Evolutionary conservation across 2,113 vertebrate genomes (phyloP).

Genomic region (Glaucidium brasilianum): DNA sequence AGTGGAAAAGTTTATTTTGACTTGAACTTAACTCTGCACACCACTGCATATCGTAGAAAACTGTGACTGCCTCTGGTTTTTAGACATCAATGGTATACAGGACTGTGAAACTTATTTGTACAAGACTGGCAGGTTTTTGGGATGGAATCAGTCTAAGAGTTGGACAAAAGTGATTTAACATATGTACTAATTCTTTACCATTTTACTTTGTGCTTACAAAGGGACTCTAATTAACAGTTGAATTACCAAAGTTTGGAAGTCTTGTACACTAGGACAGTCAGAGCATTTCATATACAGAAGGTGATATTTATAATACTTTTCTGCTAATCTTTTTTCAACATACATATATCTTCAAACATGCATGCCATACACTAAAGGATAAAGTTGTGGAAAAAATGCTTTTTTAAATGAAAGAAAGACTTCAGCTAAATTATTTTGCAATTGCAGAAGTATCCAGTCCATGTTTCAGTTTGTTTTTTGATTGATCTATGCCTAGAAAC

Average conservation of each 20-base stretch:
- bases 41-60: background rate
- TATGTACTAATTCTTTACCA: background rate
- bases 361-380: background rate
- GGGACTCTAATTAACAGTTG: background rate
- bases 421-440: background rate
- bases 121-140: background rate
- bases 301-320: background rate
- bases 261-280: background rate
- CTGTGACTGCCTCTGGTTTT: background rate
- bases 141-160: background rate
- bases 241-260: background rate
- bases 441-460: background rate
- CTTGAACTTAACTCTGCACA: background rate
- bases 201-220: background rate
- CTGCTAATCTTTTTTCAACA: background rate
- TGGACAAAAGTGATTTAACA: background rate
- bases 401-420: background rate
- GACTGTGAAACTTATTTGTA: background rate
- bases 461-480: background rate
- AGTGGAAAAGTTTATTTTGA: background rate
- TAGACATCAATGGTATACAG: background rate
- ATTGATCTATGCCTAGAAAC: background rate
- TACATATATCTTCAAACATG: background rate
- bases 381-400: rapidly evolving
- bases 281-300: background rate